Conservation (phyloP, 2,888 invertebrate genomes). For the Agrochola litura region DNA sequence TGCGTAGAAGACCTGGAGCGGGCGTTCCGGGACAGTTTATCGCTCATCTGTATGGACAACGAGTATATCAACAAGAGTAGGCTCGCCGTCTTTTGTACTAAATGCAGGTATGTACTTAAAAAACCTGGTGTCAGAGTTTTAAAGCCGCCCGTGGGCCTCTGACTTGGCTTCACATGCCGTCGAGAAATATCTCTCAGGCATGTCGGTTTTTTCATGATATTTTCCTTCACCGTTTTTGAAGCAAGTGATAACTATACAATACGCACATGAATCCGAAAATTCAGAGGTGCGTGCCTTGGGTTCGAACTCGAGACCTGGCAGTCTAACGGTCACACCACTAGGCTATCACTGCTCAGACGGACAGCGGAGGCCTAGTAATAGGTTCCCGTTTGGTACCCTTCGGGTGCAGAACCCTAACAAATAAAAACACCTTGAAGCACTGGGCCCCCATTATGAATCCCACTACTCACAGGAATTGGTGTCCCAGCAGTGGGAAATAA, state of each 20-base stretch:
- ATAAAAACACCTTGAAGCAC: not conserved
- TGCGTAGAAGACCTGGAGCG: slow-evolving; percentile 71
- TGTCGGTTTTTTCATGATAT: too few species aligned
- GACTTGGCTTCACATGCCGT: too few species aligned
- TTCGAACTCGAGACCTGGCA: too few species aligned
- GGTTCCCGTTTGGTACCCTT: not conserved
- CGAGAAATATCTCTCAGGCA: too few species aligned
- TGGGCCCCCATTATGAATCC: not conserved
- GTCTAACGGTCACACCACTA: too few species aligned
- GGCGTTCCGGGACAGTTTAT: slow-evolving; percentile 72
- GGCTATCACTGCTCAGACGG: not conserved
- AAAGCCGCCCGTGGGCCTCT: too few species aligned
- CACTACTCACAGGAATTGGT: not conserved
- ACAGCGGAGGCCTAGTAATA: not conserved
- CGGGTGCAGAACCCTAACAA: not conserved
- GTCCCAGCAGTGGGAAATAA: not conserved
- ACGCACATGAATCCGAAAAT: too few species aligned
- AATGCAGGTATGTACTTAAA: slow-evolving; percentile 68
- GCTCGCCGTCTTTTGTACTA: slow-evolving; percentile 67
- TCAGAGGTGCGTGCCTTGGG: too few species aligned
- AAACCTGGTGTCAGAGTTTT: not conserved
- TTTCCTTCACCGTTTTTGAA: too few species aligned
- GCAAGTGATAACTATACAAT: too few species aligned
- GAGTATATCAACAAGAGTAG: slow-evolving; percentile 63
- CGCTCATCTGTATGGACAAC: slow-evolving; percentile 70